phyloP scores from a whole-genome alignment of 2,888 invertebrate genomes.

The Operophtera brumata region DNA sequence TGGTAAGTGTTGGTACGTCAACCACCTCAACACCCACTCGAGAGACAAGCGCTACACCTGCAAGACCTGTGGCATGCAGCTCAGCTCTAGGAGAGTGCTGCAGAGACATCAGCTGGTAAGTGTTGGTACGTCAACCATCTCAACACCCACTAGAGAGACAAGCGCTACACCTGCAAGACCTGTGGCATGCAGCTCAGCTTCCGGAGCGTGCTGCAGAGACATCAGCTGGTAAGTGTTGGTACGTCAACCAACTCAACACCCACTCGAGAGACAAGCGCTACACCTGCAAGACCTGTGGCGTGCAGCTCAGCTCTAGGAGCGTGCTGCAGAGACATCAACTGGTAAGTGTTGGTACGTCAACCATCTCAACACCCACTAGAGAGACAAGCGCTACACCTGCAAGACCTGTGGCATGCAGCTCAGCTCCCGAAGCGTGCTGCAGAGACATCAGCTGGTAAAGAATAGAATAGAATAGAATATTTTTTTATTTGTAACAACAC shows the following conservation, averaged over 20 bases:
- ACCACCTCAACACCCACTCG: constrained; percentile 65
- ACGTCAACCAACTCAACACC: constrained; percentile 63
- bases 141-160: constrained; percentile 61
- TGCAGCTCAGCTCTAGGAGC: constrained; percentile 57
- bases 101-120: constrained; percentile 65
- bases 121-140: constrained; percentile 49
- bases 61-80: constrained; percentile 57
- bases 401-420: constrained; percentile 59
- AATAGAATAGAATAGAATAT: too few species aligned
- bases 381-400: constrained; percentile 53
- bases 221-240: constrained; percentile 51
- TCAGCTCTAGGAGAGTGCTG: constrained; percentile 56
- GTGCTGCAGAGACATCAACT: constrained; percentile 62
- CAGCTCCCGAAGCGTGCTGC: constrained; percentile 55
- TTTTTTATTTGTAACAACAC: too few species aligned
- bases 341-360: constrained; percentile 57
- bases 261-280: constrained; percentile 54
- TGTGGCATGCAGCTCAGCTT: constrained; percentile 63
- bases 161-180: constrained; percentile 53
- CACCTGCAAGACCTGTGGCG: constrained; percentile 58
- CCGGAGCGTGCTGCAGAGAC: constrained; percentile 58
- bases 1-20: constrained; percentile 51
- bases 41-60: constrained; percentile 54
- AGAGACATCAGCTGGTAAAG: constrained; percentile 64
- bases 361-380: constrained; percentile 65